phyloP scores from a whole-genome alignment of 2,113 vertebrate species.

The Pelecanus crispus region DNA sequence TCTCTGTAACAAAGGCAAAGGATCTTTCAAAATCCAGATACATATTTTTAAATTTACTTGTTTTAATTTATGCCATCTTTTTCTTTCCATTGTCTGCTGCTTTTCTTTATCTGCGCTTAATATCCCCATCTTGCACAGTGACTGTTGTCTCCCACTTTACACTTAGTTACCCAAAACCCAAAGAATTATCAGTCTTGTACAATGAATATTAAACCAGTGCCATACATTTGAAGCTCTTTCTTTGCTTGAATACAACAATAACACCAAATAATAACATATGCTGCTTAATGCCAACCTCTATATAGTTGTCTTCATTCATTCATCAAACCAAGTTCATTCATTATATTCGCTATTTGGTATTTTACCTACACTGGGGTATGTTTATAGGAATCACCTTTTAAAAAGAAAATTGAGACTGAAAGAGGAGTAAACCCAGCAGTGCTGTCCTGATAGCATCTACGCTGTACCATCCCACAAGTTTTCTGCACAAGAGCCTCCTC shows the following conservation, averaged over 20 bases:
- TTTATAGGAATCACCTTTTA: background rate
- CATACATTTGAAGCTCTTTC: background rate
- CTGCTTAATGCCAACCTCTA: background rate
- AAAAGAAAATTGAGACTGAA: background rate
- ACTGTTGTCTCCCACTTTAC: background rate
- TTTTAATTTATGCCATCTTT: background rate
- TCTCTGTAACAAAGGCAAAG: background rate
- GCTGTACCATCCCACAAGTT: background rate
- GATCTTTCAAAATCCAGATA: background rate
- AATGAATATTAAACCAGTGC: background rate
- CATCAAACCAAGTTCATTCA: background rate
- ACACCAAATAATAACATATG: background rate
- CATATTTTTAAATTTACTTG: background rate
- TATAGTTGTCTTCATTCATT: background rate
- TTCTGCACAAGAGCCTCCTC: background rate
- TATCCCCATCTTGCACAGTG: background rate
- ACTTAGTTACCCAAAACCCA: background rate
- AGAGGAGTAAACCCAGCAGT: background rate
- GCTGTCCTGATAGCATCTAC: background rate
- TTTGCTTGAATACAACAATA: background rate
- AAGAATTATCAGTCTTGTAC: background rate
- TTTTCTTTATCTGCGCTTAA: background rate
- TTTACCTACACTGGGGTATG: background rate
- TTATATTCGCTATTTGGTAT: background rate
- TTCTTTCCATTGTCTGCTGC: background rate